These are phyloP conservation scores for Scaptomyza polygonia DNA, from an alignment of 2,888 invertebrate species.

Conservation along the genomic window DNA sequence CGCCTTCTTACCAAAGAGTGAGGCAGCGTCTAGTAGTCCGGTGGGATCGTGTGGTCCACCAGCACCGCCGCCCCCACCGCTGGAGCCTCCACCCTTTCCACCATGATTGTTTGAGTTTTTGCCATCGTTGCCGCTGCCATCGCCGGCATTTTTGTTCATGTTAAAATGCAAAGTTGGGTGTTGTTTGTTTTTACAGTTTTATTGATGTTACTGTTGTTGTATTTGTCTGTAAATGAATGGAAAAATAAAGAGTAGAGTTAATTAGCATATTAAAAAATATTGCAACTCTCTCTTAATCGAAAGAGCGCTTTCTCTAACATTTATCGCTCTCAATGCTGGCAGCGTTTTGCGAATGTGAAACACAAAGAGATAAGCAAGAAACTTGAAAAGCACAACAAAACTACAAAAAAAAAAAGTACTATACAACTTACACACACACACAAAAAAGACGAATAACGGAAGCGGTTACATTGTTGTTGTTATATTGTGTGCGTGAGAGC, in stretches of 20 bases:
- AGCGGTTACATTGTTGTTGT: constrained; percentile 38
- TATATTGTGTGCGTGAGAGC: constrained; percentile 35
- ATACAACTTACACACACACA: constrained; percentile 27
- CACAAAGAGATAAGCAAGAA: constrained; percentile 53
- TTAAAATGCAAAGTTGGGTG: constrained; percentile 58
- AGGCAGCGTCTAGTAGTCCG: constrained; percentile 92
- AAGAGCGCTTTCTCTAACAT: constrained; percentile 8
- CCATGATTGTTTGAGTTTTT: constrained; percentile 83
- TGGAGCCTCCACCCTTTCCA: constrained; percentile 83
- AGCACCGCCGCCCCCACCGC: constrained; percentile 80
- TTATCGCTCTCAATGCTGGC: constrained; percentile 34
- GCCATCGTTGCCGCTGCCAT: constrained; percentile 84
- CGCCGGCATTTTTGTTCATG: constrained; percentile 93
- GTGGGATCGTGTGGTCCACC: constrained; percentile 86
- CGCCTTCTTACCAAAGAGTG: constrained; percentile 87
- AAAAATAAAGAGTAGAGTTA: not conserved
- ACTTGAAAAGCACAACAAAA: constrained; percentile 74
- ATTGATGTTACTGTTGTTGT: constrained; percentile 18
- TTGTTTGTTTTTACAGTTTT: constrained; percentile 16
- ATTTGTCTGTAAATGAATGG: constrained; percentile 20
- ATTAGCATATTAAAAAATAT: constrained; percentile 6
- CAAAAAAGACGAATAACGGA: constrained; percentile 36
- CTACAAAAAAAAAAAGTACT: constrained; percentile 65
- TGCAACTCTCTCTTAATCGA: constrained; percentile 9
- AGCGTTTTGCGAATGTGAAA: constrained; percentile 36